These are phyloP conservation scores for Synergus laeviventris DNA, from an alignment of 2,888 invertebrate species.

Conservation along the genomic window DNA sequence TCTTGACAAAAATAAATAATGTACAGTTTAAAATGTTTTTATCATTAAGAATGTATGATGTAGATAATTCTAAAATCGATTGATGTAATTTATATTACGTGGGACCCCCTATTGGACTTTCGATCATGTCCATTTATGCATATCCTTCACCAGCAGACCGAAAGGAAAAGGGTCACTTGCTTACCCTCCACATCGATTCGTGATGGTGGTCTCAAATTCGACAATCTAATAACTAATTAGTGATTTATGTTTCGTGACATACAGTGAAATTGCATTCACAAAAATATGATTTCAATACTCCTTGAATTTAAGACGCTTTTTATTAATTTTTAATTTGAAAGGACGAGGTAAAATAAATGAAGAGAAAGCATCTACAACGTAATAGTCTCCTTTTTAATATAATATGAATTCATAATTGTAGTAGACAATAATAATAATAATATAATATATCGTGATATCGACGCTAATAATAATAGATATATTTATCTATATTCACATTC, in stretches of 20 bases:
- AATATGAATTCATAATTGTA: conserved; percentile 74
- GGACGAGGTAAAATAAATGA: conserved; percentile 48
- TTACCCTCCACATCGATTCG: conserved; percentile 39
- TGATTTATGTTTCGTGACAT: not conserved
- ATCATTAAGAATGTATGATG: too few species aligned
- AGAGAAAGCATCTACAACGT: conserved; percentile 64
- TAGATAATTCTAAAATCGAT: not conserved
- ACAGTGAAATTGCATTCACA: not conserved
- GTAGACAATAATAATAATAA: conserved; percentile 72
- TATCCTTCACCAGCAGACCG: conserved; percentile 47
- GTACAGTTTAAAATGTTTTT: too few species aligned
- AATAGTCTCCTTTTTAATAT: conserved; percentile 75
- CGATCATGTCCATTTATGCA: conserved; percentile 38
- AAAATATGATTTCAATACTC: not conserved
- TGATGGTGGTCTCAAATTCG: conserved; percentile 39
- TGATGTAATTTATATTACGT: not conserved
- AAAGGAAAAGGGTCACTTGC: conserved; percentile 46
- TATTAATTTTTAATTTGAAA: not conserved
- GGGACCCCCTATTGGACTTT: not conserved
- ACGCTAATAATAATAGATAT: conserved; percentile 63
- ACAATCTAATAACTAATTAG: not conserved
- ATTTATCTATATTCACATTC: conserved; percentile 75
- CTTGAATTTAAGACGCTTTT: too few species aligned
- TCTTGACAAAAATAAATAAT: too few species aligned
- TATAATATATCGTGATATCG: conserved; percentile 41